Conservation (phyloP, 2,888 invertebrate genomes). For the Dichetophora obliterata region DNA sequence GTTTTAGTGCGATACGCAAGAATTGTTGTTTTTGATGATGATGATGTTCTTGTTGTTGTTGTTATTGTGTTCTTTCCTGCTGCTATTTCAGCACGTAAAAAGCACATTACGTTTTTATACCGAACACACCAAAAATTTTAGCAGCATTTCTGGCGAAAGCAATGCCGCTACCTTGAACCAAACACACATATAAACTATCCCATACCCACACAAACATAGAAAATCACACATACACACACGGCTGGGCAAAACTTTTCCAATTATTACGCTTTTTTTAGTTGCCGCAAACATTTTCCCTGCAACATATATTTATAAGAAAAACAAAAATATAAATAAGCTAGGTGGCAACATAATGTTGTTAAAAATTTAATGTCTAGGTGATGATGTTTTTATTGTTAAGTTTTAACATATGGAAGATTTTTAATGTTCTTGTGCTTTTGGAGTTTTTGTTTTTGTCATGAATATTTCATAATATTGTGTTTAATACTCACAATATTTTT, state of each 20-base stretch:
- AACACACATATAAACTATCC: not conserved
- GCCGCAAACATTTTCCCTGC: not conserved
- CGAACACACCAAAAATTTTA: too few species aligned
- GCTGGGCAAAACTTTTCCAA: slow-evolving; percentile 17
- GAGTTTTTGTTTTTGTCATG: too few species aligned
- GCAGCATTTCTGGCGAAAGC: too few species aligned
- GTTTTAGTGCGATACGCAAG: not conserved
- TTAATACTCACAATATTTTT: too few species aligned
- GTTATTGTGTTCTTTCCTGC: not conserved
- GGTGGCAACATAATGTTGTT: not conserved
- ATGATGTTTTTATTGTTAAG: not conserved
- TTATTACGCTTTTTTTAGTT: slow-evolving; percentile 2
- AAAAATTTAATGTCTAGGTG: not conserved
- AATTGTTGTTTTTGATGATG: not conserved
- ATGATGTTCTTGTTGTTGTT: not conserved
- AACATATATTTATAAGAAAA: not conserved
- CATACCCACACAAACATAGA: not conserved
- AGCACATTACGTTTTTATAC: not conserved
- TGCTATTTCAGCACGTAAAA: not conserved
- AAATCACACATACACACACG: slow-evolving; percentile 5
- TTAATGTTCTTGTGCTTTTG: too few species aligned
- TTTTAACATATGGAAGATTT: not conserved
- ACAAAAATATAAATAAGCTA: not conserved
- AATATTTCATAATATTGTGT: too few species aligned
- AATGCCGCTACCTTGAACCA: too few species aligned